Evolutionary conservation across 2,113 vertebrate species (phyloP), one percentile per base, ranked within the genome.

Genomic region (Spea multiplicata): DNA sequence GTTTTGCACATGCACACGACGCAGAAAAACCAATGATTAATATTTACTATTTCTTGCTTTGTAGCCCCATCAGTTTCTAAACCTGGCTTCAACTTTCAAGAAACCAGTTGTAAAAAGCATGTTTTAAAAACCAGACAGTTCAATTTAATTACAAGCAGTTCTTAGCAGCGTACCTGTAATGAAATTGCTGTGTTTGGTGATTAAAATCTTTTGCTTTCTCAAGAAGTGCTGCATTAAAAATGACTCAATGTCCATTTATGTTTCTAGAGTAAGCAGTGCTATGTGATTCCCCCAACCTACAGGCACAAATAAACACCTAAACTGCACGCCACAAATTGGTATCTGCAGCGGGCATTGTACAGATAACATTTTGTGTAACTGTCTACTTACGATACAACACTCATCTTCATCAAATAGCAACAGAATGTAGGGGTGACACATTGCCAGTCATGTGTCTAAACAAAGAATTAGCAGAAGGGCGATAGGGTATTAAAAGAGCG

Each of bases 171-270:
- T 3, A 59, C 55, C 55, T 59, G 55, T 59, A 59, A 59, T 59
- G 55, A 59, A 59, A 59, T 59, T 59, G 55, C 55, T 59, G 55
- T 59, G 55, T 59, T 13, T 59, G 55, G 55, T 59, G 55, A 59
- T 59, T 59, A 59, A 59, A 59, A 59, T 59, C 55, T 59, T 59
- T 59, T 59, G 5, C 55, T 12, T 13, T 13, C 55, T 59, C 55
- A 9, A 59, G 55, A 59, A 59, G 55, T 59, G 55, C 55, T 59
- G 55, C 55, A 59, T 3, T 59, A 59, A 13, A 9, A 59, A 13
- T 59, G 55, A 59, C 55, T 59, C 55, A 59, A 59, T 13, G 14
- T 4, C 55, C 55, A 59, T 59, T 59, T 53, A 13, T 13, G 14
- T 13, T 5, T 59, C 4, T 59, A 13, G 55, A 59, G 6, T 13